These are phyloP conservation scores for Vulpes ferrilata DNA, from an alignment of 2,113 vertebrate species.

Conservation along the genomic window DNA sequence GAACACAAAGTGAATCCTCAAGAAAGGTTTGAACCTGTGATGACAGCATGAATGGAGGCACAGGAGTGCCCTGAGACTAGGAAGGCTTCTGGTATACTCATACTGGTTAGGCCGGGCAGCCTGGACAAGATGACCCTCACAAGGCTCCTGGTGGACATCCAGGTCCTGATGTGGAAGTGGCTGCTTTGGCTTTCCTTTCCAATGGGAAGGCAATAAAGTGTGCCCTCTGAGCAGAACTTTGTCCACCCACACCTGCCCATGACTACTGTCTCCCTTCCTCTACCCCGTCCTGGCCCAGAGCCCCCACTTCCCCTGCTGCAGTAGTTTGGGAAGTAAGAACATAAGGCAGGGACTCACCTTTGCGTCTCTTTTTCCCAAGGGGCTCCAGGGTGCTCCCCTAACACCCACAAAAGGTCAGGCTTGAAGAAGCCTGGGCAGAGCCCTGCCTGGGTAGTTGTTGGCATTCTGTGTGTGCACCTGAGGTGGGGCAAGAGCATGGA, in stretches of 20 bases:
- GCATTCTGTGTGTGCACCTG: rapidly evolving
- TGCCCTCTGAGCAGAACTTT: neutral
- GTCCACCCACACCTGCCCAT: too few relatives aligned
- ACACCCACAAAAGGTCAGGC: neutral
- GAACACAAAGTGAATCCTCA: neutral
- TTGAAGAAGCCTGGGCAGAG: neutral
- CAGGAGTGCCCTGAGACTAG: neutral
- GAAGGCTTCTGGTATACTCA: neutral
- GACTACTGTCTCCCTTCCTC: neutral
- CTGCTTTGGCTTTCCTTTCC: neutral
- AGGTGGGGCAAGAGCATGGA: neutral
- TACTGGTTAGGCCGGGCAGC: neutral
- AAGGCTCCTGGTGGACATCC: neutral
- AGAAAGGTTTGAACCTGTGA: neutral
- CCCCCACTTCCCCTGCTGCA: neutral
- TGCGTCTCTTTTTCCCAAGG: neutral
- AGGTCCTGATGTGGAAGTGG: neutral
- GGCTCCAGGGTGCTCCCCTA: neutral
- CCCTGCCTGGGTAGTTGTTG: neutral
- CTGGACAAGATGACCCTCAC: neutral
- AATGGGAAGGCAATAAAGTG: neutral
- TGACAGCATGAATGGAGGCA: neutral
- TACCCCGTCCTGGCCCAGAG: neutral
- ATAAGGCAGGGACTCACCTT: neutral
- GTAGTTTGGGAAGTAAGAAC: neutral